Evolutionary conservation across 2,888 invertebrate genomes (phyloP), one percentile per base, ranked within the genome.

Genomic region (Bembecia ichneumoniformis): DNA sequence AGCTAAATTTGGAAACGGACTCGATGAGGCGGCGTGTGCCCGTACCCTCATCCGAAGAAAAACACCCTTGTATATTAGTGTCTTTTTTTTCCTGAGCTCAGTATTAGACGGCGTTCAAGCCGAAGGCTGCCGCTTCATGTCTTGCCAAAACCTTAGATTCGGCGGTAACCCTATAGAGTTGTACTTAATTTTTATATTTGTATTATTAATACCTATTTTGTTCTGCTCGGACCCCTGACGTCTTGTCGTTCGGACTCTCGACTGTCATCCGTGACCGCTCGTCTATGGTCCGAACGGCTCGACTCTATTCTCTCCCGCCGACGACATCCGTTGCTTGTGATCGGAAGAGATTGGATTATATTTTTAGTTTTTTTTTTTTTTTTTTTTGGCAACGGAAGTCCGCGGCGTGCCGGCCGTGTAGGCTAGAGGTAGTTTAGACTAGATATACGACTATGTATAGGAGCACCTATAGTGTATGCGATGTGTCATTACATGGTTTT

Each of bases 401-500:
- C 71, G 74, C 64, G 28, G 28, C 28, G 28, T 28, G 28, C 28
- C 28, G 28, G 28, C 28, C 28, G 28, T 50, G 80, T 77, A 77
- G 72, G 72, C 51, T 73, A 71, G 71, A 47, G 71, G 62, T 72
- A 63, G 64, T 58, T 74, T 77, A 77, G 82, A 82, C 75, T 28
- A 28, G 28, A 82, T 77, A 69, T 64, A 62, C 66, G 60, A 59
- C 54, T 74, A 64, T 82, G 82, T 80, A 74, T 77, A 70, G 74
- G 78, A 78, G 84, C 86, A 83, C 83, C 63, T 80, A 80, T 74
- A 66, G 70, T 47, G 71, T 80, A 79, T 71, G 71, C 73, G 64
- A 77, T 80, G 80, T 84, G 81, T 83, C 82, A 87, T 86, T 86
- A 86, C 82, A 86, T 82, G 74, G 74, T 77, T 28, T 28, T 81